phyloP scores from a whole-genome alignment of 2,888 invertebrate genomes.

The Trachelus iudaicus region DNA sequence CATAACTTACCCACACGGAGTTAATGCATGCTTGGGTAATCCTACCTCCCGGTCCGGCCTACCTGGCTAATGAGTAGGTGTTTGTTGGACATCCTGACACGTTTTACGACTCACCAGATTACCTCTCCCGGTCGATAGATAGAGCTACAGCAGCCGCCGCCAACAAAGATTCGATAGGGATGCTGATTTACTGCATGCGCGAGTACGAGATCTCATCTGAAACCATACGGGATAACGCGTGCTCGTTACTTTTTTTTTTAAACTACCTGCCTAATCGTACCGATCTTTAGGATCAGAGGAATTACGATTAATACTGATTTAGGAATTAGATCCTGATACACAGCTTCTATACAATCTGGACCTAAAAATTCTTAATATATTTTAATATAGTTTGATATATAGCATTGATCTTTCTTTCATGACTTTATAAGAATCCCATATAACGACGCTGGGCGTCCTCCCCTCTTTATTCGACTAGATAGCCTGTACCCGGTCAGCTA shows the following conservation, averaged over 20 bases:
- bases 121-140: conserved; percentile 50
- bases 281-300: conserved; percentile 47
- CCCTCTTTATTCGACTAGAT: neutral
- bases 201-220: conserved; percentile 44
- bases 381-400: conserved; percentile 23
- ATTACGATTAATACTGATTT: conserved; percentile 57
- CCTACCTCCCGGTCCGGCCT: conserved; percentile 46
- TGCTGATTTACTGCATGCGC: conserved; percentile 45
- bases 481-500: neutral
- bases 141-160: conserved; percentile 37
- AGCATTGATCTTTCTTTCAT: conserved; percentile 35
- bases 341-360: neutral
- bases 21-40: conserved; percentile 61
- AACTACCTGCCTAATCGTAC: conserved; percentile 5
- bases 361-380: conserved; percentile 38
- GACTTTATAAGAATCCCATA: neutral
- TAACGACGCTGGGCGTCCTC: neutral
- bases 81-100: conserved; percentile 63
- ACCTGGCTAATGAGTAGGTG: conserved; percentile 64
- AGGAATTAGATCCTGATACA: conserved; percentile 21
- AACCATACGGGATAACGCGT: conserved; percentile 19
- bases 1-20: conserved; percentile 60
- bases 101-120: conserved; percentile 63
- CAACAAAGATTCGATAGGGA: conserved; percentile 48
- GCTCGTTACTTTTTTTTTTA: conserved; percentile 47